These are phyloP conservation scores for Athene cunicularia DNA, from an alignment of 2,113 vertebrate genomes.

Conservation along the genomic window DNA sequence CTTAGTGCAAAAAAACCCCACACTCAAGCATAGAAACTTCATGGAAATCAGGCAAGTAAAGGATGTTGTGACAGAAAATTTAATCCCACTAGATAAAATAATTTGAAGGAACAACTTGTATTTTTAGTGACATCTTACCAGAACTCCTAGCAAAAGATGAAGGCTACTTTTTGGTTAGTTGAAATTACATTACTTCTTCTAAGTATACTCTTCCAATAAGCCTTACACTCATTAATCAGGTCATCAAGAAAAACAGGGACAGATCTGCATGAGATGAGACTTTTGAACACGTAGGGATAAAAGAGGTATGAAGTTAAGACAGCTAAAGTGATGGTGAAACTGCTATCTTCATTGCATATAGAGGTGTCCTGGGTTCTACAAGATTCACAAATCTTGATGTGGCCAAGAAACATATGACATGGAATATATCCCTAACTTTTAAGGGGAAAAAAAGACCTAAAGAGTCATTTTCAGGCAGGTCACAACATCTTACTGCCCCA, in stretches of 20 bases:
- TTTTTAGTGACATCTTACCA: constrained; percentile 29
- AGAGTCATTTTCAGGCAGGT: background rate
- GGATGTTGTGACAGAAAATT: constrained; percentile 9
- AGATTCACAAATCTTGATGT: background rate
- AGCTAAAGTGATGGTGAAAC: background rate
- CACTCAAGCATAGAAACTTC: background rate
- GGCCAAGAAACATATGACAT: background rate
- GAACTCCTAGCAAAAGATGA: background rate
- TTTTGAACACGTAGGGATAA: background rate
- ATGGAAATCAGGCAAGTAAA: constrained; percentile 11
- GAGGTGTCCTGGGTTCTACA: background rate
- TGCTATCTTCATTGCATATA: background rate
- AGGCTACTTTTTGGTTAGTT: background rate
- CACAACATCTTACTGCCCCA: background rate
- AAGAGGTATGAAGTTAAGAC: background rate
- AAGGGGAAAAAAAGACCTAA: background rate
- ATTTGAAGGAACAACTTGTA: background rate
- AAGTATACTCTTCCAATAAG: background rate
- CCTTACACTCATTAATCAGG: background rate
- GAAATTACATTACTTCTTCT: background rate
- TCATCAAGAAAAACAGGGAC: background rate
- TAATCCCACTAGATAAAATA: background rate
- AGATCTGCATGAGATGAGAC: background rate
- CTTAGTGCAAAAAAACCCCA: background rate
- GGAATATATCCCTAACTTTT: background rate